Base-by-base conservation (phyloP, 1,140 invertebrate species). In the Microplitis mediator region DNA sequence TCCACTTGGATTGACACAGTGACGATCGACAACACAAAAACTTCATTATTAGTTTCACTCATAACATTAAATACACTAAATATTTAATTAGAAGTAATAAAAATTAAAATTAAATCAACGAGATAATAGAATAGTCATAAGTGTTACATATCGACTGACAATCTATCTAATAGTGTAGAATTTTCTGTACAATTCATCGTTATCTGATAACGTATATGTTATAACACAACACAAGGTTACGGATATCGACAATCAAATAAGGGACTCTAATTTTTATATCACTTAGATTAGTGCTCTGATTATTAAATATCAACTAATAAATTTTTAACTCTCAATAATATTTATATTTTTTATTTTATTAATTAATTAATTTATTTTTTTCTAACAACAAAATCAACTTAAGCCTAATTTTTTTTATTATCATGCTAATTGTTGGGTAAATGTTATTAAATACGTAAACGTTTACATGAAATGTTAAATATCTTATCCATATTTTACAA, bases 21-120 rank as follows among this genome's bases (percentile, higher is more conserved):
- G 58, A 51, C 4, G 51, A n/a, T 13, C 6, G 61, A 50, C 69
- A 71, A 32, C 69, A 67, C 50, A 67, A 52, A 50, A 67, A 67
- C 45, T 67, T 67, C 65, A 67, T 67, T n/a, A 4, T 67, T 23
- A 31, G 9, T 16, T 14, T 13, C 5, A 13, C 16, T 6, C 56
- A 58, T 58, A 58, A 50, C 6, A 50, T 13, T 50, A n/a, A 23
- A 4, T 8, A 58, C 9, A 23, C 8, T 58, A 23, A 58, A 58
- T 11, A 4, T 11, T 58, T 58, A 23, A 23, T 23, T 11, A 58
- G 2, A 58, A 23, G 23, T 58, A 58, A 58, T 58, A 58, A 31
- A 45, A 45, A 9, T 45, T 6, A 9, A 45, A 45, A 45, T 45
- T 45, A 3, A 9, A 45, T 45, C 5, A 45, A 45, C 6, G 5